phyloP scores from a whole-genome alignment of 1,140 invertebrate genomes.

The Cherax destructor region DNA sequence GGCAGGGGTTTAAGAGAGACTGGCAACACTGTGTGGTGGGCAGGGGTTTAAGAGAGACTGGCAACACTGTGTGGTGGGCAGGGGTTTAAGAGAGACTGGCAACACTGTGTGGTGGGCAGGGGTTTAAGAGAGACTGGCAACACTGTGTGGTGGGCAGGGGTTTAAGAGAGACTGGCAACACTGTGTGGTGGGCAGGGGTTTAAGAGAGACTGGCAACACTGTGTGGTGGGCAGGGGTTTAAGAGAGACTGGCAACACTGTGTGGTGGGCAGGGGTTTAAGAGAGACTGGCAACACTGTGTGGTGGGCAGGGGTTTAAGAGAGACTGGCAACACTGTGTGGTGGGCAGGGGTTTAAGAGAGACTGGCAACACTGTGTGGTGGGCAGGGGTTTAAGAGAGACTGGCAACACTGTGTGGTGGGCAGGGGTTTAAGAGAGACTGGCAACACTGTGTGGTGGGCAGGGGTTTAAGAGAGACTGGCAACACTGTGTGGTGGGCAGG shows the following conservation, averaged over 20 bases:
- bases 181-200: background rate
- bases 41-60: no score
- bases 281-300: background rate
- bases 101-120: background rate
- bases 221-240: background rate
- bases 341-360: no score
- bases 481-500: background rate
- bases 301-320: background rate
- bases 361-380: background rate
- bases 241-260: background rate
- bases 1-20: background rate
- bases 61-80: background rate
- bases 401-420: background rate
- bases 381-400: background rate
- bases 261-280: no score
- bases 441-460: background rate
- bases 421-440: no score
- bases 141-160: background rate
- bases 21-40: background rate
- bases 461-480: background rate
- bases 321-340: background rate
- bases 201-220: no score
- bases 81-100: background rate
- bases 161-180: background rate
- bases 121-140: no score